Evolutionary conservation across 92 coral and sea anemone species (phyloP).

Genomic region (Porites divaricata): DNA sequence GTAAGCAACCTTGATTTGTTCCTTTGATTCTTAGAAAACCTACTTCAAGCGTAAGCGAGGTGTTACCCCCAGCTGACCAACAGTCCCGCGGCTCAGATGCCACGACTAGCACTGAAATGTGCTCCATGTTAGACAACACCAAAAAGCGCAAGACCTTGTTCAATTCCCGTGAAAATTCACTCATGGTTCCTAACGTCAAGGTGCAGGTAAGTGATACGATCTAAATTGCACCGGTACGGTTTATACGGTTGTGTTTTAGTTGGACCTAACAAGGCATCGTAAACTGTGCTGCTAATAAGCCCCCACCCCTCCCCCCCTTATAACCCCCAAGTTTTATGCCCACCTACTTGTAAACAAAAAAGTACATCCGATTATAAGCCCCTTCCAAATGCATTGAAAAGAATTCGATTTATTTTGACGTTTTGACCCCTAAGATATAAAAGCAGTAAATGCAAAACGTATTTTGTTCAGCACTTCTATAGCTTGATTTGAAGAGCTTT

Average conservation of each 20-base stretch:
- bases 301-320: too few relatives aligned
- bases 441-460: too few relatives aligned
- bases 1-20: background rate
- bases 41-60: slow-evolving; percentile 23
- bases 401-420: too few relatives aligned
- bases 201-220: slow-evolving; percentile 18
- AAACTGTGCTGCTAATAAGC: too few relatives aligned
- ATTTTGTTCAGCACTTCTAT: too few relatives aligned
- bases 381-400: too few relatives aligned
- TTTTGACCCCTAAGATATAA: too few relatives aligned
- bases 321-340: too few relatives aligned
- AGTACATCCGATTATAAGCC: too few relatives aligned
- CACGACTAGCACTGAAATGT: slow-evolving; percentile 38
- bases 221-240: background rate
- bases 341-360: too few relatives aligned
- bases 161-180: slow-evolving; percentile 75
- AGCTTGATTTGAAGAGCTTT: too few relatives aligned
- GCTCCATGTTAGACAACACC: slow-evolving; percentile 72
- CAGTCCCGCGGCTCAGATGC: slow-evolving; percentile 24
- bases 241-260: background rate
- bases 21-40: slow-evolving; percentile 22
- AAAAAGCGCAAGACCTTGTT: slow-evolving; percentile 82
- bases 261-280: too few relatives aligned
- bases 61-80: slow-evolving; percentile 27
- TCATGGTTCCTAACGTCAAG: slow-evolving; percentile 37